Evolutionary conservation across 2,888 invertebrate genomes (phyloP), one percentile per base, ranked within the genome.

Genomic region (Drosophila gaucha): DNA sequence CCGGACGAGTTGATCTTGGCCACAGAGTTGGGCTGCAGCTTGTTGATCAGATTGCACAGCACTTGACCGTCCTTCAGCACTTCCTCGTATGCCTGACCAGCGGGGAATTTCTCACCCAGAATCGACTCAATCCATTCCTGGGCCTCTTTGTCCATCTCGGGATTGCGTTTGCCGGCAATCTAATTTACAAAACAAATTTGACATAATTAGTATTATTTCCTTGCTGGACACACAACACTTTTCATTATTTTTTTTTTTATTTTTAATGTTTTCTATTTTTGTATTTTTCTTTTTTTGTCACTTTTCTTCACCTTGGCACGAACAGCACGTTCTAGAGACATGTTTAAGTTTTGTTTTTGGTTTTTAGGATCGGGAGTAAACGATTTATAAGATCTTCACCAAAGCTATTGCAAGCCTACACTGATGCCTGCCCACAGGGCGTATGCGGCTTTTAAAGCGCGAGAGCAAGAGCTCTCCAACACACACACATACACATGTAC

Each of bases 21-120:
- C 68, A 99, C 93, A 73, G 96, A 93, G 86, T 98, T 98, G 46
- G 99, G 99, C 77, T 94, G 93, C 83, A 99, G 93, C 91, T 96
- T 97, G 94, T 99, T 99, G 93, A 99, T 97, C 88, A 99, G 92
- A 90, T 96, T 95, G 94, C 98, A 99, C 74, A 99, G 95, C 70
- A 98, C 95, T 78, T 96, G 96, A 62, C 98, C 98, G 92, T 99
- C 98, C 92, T 95, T 96, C 71, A 99, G 93, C 72, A 96, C 95
- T 90, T 98, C 98, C 90, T 98, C 98, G 90, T 96, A 98, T 6
- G 92, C 83, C 86, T 96, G 95, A 79, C 95, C 94, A 63, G 94
- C 94, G 60, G 98, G 97, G 93, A 98, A 96, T 92, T 97, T 97
- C 89, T 96, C 96, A 41, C 97, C 97, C 74, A 97, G 93, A 86